These are phyloP conservation scores for Umimayanthus kanabou DNA, from an alignment of 92 coral and sea anemone genomes.

Conservation along the genomic window DNA sequence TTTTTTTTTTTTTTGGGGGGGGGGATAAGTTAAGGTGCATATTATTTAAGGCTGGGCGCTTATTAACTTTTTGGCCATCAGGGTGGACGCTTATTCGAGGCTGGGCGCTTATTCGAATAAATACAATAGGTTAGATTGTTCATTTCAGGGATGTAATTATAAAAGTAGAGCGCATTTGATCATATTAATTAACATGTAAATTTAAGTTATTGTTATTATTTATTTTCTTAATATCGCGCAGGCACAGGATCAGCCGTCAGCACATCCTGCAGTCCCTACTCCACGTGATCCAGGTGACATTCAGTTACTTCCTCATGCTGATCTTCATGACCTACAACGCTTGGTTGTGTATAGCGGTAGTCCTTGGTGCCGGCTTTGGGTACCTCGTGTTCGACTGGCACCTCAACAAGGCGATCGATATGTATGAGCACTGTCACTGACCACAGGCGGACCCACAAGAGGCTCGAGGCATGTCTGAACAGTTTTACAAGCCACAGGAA, in stretches of 20 bases:
- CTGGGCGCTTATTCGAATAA: too few species aligned
- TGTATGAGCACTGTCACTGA: slow-evolving; percentile 96
- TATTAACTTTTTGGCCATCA: too few species aligned
- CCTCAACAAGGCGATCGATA: slow-evolving; percentile 69
- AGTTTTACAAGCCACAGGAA: neutral
- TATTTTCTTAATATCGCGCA: slow-evolving; percentile 14
- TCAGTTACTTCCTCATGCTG: slow-evolving; percentile 95
- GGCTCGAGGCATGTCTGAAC: neutral
- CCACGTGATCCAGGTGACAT: slow-evolving; percentile 84
- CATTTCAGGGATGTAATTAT: too few species aligned
- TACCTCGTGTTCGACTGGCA: slow-evolving; percentile 93
- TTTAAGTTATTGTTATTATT: too few species aligned
- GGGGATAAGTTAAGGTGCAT: too few species aligned
- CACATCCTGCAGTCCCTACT: slow-evolving; percentile 80
- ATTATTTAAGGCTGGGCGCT: too few species aligned
- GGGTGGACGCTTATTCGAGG: too few species aligned
- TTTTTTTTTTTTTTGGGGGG: too few species aligned
- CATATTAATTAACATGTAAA: too few species aligned
- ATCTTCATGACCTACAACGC: slow-evolving; percentile 97
- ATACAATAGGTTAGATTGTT: too few species aligned
- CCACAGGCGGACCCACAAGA: neutral
- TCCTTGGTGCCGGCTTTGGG: slow-evolving; percentile 92
- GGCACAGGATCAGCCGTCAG: slow-evolving; percentile 58
- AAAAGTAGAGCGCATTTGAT: too few species aligned
- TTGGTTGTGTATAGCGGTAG: slow-evolving; percentile 87